phyloP scores from a whole-genome alignment of 2,797 vertebrate genomes.

The Pachyuromys duprasi region DNA sequence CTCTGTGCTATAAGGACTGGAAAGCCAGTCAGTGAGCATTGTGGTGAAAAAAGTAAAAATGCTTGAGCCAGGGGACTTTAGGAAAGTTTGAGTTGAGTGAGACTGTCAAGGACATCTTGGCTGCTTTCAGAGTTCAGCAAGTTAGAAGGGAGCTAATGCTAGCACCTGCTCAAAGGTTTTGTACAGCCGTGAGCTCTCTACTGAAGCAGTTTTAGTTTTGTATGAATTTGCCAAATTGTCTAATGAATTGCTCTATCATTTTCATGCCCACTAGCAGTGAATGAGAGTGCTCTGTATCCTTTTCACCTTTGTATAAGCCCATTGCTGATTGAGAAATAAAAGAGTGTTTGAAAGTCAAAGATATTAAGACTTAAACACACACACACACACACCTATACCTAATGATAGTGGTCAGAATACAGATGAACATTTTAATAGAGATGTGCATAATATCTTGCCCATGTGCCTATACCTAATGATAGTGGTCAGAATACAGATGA shows the following conservation, averaged over 20 bases:
- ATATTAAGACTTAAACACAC: neutral
- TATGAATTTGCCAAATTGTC: neutral
- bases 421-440: neutral
- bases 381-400: neutral
- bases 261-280: neutral
- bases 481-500: neutral
- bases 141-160: neutral
- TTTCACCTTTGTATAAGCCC: neutral
- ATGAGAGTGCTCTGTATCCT: neutral
- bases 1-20: neutral
- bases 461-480: neutral
- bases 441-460: neutral
- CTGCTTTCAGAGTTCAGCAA: neutral
- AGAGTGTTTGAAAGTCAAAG: neutral
- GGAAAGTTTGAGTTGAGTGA: neutral
- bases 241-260: neutral
- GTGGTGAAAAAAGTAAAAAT: neutral
- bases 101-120: neutral
- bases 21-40: neutral
- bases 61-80: neutral
- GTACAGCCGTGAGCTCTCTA: neutral
- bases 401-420: neutral
- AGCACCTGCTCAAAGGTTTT: neutral
- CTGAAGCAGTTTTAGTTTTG: neutral
- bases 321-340: neutral